Evolutionary conservation across 1,140 invertebrate species (phyloP), one percentile per base, ranked within the genome.

Genomic region (Caenorhabditis latens): DNA sequence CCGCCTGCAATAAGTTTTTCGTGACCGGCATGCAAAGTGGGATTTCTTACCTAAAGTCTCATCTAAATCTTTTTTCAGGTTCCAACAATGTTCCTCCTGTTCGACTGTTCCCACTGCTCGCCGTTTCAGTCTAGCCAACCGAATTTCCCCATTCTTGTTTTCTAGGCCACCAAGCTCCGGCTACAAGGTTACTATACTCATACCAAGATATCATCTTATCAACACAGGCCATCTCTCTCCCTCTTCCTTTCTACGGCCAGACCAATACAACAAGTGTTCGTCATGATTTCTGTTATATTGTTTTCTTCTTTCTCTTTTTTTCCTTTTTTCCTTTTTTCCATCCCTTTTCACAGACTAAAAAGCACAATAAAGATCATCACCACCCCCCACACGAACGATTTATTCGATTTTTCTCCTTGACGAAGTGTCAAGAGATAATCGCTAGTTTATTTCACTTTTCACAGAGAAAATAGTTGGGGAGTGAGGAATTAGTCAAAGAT

Each of bases 391-490:
- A 16, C 67, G 42, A 75, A n/a, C 67, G 67, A 75, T 75, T 75
- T 46, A 19, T 65, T 65, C 40, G 7, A 32, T 42, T 65, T 13
- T 65, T 40, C 13, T 14, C 13, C 13, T 65, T 65, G 61, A 40
- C 61, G 32, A 65, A 65, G 21, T 40, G 61, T 65, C 61, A 65
- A 65, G 61, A 65, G 67, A 48, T 75, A 75, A 75, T 75, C 67
- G 67, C 42, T 75, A 75, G 67, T 75, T 75, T 75, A 46, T 75
- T 75, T 75, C 67, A 75, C 43, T 75, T 75, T 43, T 42, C 46
- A 46, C 43, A n/a, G 5, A 42, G 19, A 6, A 46, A 19, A n/a
- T 75, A 16, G 40, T 16, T 65, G 61, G 32, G 14, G 67, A 75
- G 43, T 21, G 19, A 46, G 0, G 19, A 46, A 75, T 75, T n/a